These are phyloP conservation scores for Semicossyphus pulcher DNA, from an alignment of 2,113 vertebrate genomes.

Conservation along the genomic window DNA sequence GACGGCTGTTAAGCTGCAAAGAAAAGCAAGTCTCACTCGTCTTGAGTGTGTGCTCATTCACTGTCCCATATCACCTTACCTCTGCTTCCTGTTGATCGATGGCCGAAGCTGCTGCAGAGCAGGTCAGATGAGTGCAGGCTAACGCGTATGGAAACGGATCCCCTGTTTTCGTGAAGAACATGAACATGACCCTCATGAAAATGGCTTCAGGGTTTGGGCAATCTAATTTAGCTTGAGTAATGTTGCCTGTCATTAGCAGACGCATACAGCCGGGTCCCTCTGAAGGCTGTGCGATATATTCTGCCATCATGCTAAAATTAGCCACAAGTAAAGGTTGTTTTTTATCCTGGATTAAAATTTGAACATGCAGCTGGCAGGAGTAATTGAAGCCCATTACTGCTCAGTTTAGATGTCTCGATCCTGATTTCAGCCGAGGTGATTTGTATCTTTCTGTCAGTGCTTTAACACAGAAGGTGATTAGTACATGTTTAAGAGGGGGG, in stretches of 20 bases:
- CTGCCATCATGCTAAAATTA: constrained; percentile 74
- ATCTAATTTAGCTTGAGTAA: constrained; percentile 80
- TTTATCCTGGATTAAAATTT: constrained; percentile 49
- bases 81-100: neutral
- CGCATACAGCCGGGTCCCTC: constrained; percentile 65
- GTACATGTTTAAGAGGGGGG: no score
- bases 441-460: constrained; percentile 2
- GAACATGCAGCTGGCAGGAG: constrained; percentile 31
- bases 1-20: neutral
- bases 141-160: neutral
- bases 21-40: constrained; percentile 40
- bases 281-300: constrained; percentile 67
- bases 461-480: no score
- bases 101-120: neutral
- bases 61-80: constrained; percentile 20
- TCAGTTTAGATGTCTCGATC: constrained; percentile 40
- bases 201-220: constrained; percentile 63
- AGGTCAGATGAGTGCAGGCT: neutral
- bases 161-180: constrained; percentile 55
- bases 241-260: constrained; percentile 76
- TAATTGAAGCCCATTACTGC: constrained; percentile 60
- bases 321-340: constrained; percentile 76
- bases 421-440: constrained; percentile 33
- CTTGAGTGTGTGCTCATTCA: constrained; percentile 38
- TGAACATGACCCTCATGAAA: constrained; percentile 73